These are phyloP conservation scores for Euclidia mi DNA, from an alignment of 2,888 invertebrate genomes.

Conservation along the genomic window DNA sequence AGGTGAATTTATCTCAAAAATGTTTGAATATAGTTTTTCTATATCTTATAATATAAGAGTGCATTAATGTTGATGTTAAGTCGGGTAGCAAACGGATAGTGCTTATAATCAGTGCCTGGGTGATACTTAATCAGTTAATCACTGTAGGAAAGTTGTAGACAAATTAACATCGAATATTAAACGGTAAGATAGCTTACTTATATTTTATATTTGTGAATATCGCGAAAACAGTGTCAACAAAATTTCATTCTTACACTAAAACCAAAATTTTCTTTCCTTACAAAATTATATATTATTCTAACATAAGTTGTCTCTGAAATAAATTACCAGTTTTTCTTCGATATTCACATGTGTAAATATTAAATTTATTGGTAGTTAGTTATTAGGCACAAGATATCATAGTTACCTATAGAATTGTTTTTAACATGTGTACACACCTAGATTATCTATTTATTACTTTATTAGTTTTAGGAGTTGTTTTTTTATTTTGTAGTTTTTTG, in stretches of 20 bases:
- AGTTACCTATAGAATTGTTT: conserved; percentile 36
- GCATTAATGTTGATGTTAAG: conserved; percentile 7
- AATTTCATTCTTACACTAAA: too few relatives aligned
- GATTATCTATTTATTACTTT: conserved; percentile 38
- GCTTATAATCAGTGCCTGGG: conserved; percentile 46
- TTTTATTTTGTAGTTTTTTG: not conserved
- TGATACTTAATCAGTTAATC: conserved; percentile 20
- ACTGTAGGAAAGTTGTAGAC: conserved; percentile 28
- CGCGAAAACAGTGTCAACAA: too few relatives aligned
- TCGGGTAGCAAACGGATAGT: conserved; percentile 36
- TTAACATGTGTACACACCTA: conserved; percentile 21
- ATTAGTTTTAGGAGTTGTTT: conserved; percentile 15
- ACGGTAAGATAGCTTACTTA: conserved; percentile 28
- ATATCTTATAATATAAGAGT: too few relatives aligned
- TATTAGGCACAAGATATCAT: conserved; percentile 34
- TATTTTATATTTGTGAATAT: conserved; percentile 23
- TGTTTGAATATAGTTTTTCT: too few relatives aligned
- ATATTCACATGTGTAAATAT: conserved; percentile 20
- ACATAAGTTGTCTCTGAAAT: too few relatives aligned
- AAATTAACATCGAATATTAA: conserved; percentile 39
- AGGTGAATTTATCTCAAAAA: too few relatives aligned
- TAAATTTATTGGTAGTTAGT: conserved; percentile 14
- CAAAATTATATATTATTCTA: too few relatives aligned
- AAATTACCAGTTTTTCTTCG: not conserved
- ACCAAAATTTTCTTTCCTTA: too few relatives aligned